Evolutionary conservation across 2,888 invertebrate genomes (phyloP).

Genomic region (Urechis unicinctus): DNA sequence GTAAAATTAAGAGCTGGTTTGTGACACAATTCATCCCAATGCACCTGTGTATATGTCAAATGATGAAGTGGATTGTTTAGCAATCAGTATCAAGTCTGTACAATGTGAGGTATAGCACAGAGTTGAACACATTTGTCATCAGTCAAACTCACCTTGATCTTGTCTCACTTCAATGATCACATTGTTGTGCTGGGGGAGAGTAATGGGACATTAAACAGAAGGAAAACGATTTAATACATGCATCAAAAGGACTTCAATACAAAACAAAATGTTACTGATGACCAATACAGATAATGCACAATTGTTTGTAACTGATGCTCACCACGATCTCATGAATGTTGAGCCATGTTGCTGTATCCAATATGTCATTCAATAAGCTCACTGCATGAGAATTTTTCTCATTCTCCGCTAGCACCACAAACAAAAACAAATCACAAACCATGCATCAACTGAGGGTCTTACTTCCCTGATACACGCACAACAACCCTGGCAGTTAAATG

Average conservation of each 20-base stretch:
- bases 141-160: constrained; percentile 29
- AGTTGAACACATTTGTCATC: no score
- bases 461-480: neutral
- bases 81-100: no score
- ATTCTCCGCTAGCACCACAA: constrained; percentile 31
- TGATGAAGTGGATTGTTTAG: no score
- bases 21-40: no score
- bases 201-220: neutral
- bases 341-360: constrained; percentile 45
- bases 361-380: constrained; percentile 30
- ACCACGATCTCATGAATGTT: constrained; percentile 47
- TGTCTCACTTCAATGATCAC: constrained; percentile 36
- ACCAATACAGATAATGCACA: no score
- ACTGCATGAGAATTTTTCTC: constrained; percentile 44
- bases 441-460: neutral
- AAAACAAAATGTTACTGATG: no score
- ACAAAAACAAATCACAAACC: neutral
- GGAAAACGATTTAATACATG: no score
- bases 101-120: neutral
- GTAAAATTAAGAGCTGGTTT: no score
- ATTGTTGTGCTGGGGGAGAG: constrained; percentile 30
- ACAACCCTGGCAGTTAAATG: neutral
- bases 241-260: no score
- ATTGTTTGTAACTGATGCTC: no score
- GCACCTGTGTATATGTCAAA: no score